Percentiles rank a stretch among this genome's conserved stretches.
These are phyloP conservation scores for Acromyrmex heyeri DNA, from an alignment of 1,140 invertebrate species.

Conservation along the genomic window DNA sequence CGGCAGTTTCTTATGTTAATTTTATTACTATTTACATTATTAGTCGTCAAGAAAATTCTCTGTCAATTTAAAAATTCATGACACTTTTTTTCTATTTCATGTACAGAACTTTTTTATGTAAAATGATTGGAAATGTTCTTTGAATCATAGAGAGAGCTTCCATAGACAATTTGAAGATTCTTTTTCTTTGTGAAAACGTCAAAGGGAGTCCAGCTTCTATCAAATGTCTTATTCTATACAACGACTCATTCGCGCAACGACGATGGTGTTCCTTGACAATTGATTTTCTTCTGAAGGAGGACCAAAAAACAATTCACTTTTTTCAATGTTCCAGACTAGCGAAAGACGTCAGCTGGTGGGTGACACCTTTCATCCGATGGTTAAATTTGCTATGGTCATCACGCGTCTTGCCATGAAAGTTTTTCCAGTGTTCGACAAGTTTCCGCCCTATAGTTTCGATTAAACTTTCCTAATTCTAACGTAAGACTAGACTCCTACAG, in stretches of 20 bases:
- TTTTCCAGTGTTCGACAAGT: constrained; percentile 56
- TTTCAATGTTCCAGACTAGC: constrained; percentile 65
- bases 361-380: constrained; percentile 43
- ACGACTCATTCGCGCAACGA: constrained; percentile 8
- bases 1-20: neutral
- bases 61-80: neutral
- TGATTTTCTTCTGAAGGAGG: constrained; percentile 24
- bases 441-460: constrained; percentile 60
- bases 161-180: neutral
- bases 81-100: neutral
- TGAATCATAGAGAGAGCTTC: neutral
- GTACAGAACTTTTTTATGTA: neutral
- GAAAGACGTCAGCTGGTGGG: constrained; percentile 66
- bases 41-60: neutral
- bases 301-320: constrained; percentile 68
- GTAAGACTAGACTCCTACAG: constrained; percentile 15
- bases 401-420: constrained; percentile 54
- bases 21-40: neutral
- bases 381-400: constrained; percentile 71
- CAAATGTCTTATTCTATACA: neutral
- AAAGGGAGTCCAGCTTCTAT: constrained; percentile 1
- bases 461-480: constrained; percentile 72
- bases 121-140: constrained; percentile 3
- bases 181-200: neutral
- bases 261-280: constrained; percentile 8